Evolutionary conservation across 2,113 vertebrate species (phyloP).

Genomic region (Neolamprologus caudopunctatus): DNA sequence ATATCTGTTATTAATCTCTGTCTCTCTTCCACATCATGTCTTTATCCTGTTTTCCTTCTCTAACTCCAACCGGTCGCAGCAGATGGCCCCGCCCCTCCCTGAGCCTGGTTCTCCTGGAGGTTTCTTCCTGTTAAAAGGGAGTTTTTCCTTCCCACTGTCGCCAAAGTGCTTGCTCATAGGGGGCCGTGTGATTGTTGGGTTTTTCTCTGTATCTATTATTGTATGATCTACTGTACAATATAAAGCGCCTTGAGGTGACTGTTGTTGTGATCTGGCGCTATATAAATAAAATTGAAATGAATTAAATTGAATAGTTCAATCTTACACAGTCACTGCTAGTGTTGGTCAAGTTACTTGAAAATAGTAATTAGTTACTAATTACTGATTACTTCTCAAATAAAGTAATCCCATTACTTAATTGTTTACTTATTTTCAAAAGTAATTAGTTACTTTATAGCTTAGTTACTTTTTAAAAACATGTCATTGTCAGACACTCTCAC

Average conservation of each 20-base stretch:
- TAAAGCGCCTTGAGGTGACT: background rate
- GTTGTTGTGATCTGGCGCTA: background rate
- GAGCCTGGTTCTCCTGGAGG: too few relatives aligned
- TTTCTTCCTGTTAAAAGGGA: too few relatives aligned
- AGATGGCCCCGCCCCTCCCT: too few relatives aligned
- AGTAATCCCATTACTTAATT: background rate
- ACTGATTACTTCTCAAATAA: background rate
- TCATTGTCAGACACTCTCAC: background rate
- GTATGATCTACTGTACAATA: background rate
- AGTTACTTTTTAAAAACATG: background rate
- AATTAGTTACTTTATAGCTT: background rate
- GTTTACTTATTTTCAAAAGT: background rate
- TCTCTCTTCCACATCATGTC: background rate
- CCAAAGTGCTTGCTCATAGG: background rate
- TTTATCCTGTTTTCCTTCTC: too few relatives aligned
- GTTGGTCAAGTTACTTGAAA: background rate
- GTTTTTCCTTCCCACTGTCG: background rate
- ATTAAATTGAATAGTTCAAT: background rate
- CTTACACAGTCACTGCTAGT: background rate
- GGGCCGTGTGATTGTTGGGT: rapidly evolving
- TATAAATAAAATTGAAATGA: background rate
- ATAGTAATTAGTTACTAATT: background rate
- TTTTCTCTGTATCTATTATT: background rate
- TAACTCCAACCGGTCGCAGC: too few relatives aligned
- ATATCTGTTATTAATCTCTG: rapidly evolving